Evolutionary conservation across 2,113 vertebrate species (phyloP).

Genomic region (Sylvilagus bachmani): DNA sequence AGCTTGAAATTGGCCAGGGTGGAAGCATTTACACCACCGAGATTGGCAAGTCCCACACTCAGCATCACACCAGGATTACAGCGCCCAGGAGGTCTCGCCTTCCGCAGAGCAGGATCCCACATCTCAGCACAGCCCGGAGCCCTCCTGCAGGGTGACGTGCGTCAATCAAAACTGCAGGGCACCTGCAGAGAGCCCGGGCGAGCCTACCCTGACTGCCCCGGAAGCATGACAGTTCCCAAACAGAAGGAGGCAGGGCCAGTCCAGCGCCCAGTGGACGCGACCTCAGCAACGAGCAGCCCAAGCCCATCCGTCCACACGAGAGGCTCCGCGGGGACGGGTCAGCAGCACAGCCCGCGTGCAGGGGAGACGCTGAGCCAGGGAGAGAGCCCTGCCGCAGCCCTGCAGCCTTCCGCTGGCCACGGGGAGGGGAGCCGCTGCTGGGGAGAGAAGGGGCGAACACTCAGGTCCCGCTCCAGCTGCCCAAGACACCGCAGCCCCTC

Average conservation of each 20-base stretch:
- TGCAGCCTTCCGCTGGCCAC: background rate
- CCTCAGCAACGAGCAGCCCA: background rate
- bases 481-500: background rate
- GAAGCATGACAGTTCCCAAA: too few relatives aligned
- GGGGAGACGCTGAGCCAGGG: background rate
- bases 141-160: background rate
- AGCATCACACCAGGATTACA: background rate
- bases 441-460: rapidly evolving
- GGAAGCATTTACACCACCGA: background rate
- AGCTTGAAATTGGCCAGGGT: background rate
- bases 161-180: background rate
- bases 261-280: background rate
- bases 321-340: rapidly evolving
- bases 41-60: background rate
- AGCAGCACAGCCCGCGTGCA: too few relatives aligned
- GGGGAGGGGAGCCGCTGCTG: rapidly evolving
- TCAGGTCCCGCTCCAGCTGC: rapidly evolving
- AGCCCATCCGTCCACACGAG: rapidly evolving
- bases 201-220: rapidly evolving
- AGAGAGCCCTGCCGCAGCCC: background rate
- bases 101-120: background rate
- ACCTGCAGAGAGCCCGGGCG: background rate
- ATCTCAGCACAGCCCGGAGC: background rate
- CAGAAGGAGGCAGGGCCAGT: background rate
- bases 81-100: background rate